phyloP scores from a whole-genome alignment of 2,113 vertebrate genomes.

The Brachyhypopomus gauderio region DNA sequence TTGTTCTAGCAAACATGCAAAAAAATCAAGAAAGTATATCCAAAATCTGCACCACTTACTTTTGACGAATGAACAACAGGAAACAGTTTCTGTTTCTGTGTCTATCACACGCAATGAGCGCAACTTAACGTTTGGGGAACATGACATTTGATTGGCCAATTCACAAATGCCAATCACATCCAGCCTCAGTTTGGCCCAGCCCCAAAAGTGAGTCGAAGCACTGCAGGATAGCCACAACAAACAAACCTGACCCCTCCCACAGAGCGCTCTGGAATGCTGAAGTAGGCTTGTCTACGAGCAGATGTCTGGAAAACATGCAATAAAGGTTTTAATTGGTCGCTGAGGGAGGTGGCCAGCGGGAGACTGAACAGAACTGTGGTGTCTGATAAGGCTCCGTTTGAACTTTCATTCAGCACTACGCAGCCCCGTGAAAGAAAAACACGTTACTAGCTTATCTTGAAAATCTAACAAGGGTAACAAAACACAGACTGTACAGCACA shows the following conservation, averaged over 20 bases:
- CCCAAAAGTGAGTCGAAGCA: not conserved
- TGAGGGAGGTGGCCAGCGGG: not conserved
- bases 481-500: too few species aligned
- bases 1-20: not conserved
- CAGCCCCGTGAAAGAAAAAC: not conserved
- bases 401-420: not conserved
- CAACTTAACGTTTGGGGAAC: constrained; percentile 5
- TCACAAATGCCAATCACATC: not conserved
- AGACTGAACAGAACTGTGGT: not conserved
- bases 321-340: not conserved
- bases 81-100: not conserved
- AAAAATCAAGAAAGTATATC: not conserved
- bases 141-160: constrained; percentile 40
- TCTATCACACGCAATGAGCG: not conserved
- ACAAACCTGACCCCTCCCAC: not conserved
- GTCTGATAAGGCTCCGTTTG: not conserved
- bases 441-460: not conserved
- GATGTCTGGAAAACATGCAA: not conserved
- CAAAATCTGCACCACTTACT: constrained; percentile 21
- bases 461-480: not conserved
- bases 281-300: not conserved
- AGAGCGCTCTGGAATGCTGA: not conserved
- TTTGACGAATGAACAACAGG: constrained; percentile 11
- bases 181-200: constrained; percentile 11
- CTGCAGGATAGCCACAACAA: not conserved